Evolutionary conservation across 2,797 vertebrate genomes (phyloP), one percentile per base, ranked within the genome.

Genomic region (Fistularia tabacaria): DNA sequence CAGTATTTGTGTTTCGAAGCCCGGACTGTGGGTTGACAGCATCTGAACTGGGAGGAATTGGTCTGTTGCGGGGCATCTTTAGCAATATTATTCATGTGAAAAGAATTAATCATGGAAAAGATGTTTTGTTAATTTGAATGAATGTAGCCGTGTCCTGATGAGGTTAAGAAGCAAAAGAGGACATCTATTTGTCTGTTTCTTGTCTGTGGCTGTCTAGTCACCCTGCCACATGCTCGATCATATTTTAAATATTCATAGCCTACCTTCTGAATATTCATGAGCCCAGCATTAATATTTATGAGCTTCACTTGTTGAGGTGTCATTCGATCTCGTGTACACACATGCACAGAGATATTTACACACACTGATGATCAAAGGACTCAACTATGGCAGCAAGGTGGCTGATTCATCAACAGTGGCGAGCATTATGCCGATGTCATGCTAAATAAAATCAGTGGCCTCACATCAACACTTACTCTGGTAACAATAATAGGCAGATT

Each of bases 161-260:
- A 62, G 61, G 69, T 69, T 61, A 52, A 56, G 74, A 72, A 73
- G 76, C 66, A 69, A 74, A 74, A 64, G 55, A 81, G 66, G 59
- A 79, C 65, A 70, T 66, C 77, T 86, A 84, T 88, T 81, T 87
- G 71, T 86, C 83, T 73, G 79, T 77, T 85, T 77, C 81, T 74
- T 77, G 77, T 83, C 87, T 79, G 77, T 60, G 64, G 73, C 77
- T 86, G 83, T 87, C 84, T 80, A 74, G 72, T 82, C 82, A 69
- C 69, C 70, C 52, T 14, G 79, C 82, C 79, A 73, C 85, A 82
- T 64, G 74, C 82, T 87, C 82, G 65, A 87, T 87, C 84, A 85
- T 71, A 14, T 71, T 84, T 89, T 86, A 89, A 89, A 88, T 88
- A 89, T 89, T 86, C 82, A 87, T 83, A 72, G 69, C 39, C 53